phyloP scores from a whole-genome alignment of 2,888 invertebrate species.

The Lasioglossum zephyrum region DNA sequence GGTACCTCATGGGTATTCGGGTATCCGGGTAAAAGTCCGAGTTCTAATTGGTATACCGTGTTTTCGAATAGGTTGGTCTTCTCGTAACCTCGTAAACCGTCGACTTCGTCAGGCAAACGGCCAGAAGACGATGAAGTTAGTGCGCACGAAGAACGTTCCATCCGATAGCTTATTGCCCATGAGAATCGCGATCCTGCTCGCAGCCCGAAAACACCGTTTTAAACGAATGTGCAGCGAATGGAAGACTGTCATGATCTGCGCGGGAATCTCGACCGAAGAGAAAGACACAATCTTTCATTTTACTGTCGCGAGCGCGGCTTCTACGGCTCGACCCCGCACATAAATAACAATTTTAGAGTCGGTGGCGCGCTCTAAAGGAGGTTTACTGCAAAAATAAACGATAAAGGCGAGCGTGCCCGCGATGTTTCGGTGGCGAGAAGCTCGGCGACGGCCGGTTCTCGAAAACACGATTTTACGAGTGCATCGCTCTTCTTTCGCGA shows the following conservation, averaged over 20 bases:
- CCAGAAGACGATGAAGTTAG: neutral
- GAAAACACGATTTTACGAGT: conserved; percentile 43
- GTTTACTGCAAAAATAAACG: conserved; percentile 21
- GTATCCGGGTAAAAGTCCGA: no score
- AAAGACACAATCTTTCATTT: conserved; percentile 4
- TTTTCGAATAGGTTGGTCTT: neutral
- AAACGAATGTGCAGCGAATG: neutral
- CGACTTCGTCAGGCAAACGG: neutral
- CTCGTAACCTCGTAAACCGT: neutral
- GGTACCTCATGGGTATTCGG: no score
- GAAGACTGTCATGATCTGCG: neutral
- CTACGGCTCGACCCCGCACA: neutral
- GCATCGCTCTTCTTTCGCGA: conserved; percentile 37
- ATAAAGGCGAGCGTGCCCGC: conserved; percentile 5
- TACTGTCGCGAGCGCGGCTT: neutral
- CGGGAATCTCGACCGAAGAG: neutral
- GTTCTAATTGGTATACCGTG: neutral
- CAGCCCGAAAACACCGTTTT: neutral
- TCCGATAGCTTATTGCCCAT: neutral
- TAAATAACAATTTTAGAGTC: conserved; percentile 43
- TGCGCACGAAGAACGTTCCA: neutral
- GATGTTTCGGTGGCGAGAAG: conserved; percentile 34
- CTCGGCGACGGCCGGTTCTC: conserved; percentile 14
- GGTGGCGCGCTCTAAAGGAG: conserved; percentile 17
- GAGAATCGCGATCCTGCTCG: neutral